phyloP scores from a whole-genome alignment of 2,113 vertebrate genomes.

The Cyprinus carpio region DNA sequence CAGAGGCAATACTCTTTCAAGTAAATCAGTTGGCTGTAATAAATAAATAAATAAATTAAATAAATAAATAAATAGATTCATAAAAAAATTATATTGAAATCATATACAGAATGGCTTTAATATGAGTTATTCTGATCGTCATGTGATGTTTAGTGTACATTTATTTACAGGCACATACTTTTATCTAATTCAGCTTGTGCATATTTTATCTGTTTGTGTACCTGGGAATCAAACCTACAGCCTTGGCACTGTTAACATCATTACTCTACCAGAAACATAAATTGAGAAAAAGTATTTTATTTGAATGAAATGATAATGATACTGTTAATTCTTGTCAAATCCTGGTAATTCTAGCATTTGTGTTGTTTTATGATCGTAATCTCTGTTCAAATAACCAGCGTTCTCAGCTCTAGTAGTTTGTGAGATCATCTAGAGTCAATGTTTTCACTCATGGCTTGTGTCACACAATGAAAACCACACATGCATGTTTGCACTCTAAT shows the following conservation, averaged over 20 bases:
- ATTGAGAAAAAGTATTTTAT: background rate
- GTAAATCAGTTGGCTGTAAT: background rate
- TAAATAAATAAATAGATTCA: no score
- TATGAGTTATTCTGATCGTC: no score
- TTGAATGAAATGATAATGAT: background rate
- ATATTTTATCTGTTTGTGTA: no score
- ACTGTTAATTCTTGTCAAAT: background rate
- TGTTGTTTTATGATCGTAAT: background rate
- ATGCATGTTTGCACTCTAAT: conserved; percentile 41
- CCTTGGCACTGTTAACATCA: no score
- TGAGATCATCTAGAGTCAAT: conserved; percentile 13
- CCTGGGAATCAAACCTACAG: no score
- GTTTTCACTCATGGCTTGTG: conserved; percentile 12
- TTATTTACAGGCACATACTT: background rate
- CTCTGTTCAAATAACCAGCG: background rate
- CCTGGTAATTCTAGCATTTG: background rate
- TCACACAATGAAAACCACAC: conserved; percentile 39
- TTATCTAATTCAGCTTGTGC: background rate
- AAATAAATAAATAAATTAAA: no score
- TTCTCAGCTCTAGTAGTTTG: conserved; percentile 24
- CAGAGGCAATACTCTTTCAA: background rate
- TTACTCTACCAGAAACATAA: background rate
- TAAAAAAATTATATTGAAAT: no score
- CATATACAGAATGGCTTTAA: no score
- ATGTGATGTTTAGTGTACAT: background rate